These are phyloP conservation scores for Ctenopoma kingsleyae DNA, from an alignment of 2,797 vertebrate genomes.

Conservation along the genomic window DNA sequence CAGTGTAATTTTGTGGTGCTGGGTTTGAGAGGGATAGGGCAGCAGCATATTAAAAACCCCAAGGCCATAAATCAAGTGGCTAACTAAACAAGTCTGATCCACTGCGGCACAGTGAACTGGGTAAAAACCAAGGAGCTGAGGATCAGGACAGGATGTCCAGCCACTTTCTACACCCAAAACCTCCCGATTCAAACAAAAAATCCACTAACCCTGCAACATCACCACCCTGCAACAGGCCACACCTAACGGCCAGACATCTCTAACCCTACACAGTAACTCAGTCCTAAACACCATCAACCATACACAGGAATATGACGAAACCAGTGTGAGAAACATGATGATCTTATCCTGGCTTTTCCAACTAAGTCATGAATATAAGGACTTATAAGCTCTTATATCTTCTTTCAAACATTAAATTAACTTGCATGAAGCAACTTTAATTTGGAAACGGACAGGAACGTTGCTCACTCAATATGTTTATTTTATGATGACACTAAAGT, in stretches of 20 bases:
- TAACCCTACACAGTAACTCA: conserved; percentile 1
- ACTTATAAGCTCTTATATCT: no score
- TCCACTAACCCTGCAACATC: conserved; percentile 8
- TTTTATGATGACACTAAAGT: background rate
- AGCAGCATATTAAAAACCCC: conserved; percentile 74
- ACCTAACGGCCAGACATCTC: conserved; percentile 18
- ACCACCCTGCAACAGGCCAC: conserved; percentile 22
- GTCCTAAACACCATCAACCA: background rate
- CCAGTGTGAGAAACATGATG: background rate
- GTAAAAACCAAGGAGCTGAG: conserved; percentile 59
- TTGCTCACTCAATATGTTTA: background rate
- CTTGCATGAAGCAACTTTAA: no score
- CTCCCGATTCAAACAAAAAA: conserved; percentile 50
- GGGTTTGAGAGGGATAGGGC: conserved; percentile 62
- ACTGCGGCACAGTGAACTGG: conserved; percentile 56
- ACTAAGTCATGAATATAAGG: no score
- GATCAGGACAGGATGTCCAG: conserved; percentile 67
- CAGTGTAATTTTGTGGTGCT: conserved; percentile 76
- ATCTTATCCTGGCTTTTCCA: no score
- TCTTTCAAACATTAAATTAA: no score
- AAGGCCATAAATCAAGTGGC: conserved; percentile 73
- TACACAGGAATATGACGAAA: background rate
- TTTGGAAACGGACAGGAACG: background rate
- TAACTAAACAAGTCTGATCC: conserved; percentile 71
- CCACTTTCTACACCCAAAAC: conserved; percentile 61